Conservation (phyloP, 2,113 vertebrate species). For the Spea multiplicata region DNA sequence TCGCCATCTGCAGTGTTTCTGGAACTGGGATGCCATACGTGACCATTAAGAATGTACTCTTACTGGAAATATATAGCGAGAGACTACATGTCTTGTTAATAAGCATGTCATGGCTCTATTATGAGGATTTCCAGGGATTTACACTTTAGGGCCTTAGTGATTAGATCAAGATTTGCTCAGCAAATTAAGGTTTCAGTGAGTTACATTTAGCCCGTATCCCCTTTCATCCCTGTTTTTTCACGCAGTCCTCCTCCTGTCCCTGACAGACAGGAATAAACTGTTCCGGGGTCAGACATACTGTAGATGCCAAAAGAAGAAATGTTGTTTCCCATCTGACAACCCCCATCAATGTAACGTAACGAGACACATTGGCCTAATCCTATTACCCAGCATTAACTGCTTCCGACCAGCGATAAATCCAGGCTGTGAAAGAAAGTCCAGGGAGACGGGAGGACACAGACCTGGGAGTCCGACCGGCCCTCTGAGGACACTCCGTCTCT, state of each 20-base stretch:
- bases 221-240: neutral
- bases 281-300: neutral
- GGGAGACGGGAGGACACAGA: neutral
- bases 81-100: too few species aligned
- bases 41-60: too few species aligned
- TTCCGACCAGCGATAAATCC: conserved; percentile 1
- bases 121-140: neutral
- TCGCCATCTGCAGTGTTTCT: too few species aligned
- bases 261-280: neutral
- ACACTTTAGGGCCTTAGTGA: neutral
- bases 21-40: too few species aligned
- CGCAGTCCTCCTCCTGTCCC: neutral
- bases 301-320: neutral
- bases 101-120: neutral
- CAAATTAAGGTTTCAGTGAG: neutral
- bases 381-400: conserved; percentile 16
- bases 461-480: neutral
- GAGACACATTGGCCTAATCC: conserved; percentile 7
- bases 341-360: conserved; percentile 10
- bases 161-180: neutral
- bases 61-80: too few species aligned
- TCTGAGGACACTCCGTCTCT: conserved; percentile 15
- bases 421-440: neutral
- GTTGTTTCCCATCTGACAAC: neutral
- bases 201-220: neutral